phyloP scores from a whole-genome alignment of 2,113 vertebrate genomes.

The Alexandromys fortis region DNA sequence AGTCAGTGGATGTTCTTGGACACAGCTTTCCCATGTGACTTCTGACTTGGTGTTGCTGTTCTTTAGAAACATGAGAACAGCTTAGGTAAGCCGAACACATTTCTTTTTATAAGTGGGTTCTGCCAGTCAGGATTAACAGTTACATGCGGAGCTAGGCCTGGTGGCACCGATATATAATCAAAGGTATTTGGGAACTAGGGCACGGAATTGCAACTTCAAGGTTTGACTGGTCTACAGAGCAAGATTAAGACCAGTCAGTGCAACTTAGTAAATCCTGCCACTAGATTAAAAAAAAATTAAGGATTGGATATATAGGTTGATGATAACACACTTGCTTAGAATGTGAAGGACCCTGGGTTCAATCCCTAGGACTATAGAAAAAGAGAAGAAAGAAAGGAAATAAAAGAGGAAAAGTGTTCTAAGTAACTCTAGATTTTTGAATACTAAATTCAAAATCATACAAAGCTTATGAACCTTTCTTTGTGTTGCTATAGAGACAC shows the following conservation, averaged over 20 bases:
- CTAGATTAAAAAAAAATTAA: not conserved
- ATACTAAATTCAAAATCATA: not conserved
- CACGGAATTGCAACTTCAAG: not conserved
- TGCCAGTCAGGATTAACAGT: not conserved
- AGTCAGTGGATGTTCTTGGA: not conserved
- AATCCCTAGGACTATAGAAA: not conserved
- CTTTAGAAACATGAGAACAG: not conserved
- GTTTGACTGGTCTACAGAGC: not conserved
- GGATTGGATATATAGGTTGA: not conserved
- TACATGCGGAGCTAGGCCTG: not conserved
- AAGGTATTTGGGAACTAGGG: not conserved
- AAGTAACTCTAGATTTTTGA: constrained; percentile 9
- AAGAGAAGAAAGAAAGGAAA: not conserved
- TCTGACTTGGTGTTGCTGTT: not conserved
- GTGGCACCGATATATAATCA: not conserved
- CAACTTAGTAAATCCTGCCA: not conserved
- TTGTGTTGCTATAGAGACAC: not conserved
- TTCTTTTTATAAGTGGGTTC: not conserved
- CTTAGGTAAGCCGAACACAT: not conserved
- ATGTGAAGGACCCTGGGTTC: not conserved
- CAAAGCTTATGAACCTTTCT: not conserved
- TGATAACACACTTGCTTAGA: not conserved
- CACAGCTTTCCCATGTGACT: not conserved
- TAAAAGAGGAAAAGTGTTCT: not conserved
- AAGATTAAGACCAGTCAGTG: not conserved